A percentile compares a stretch with the other conserved stretches of the same genome.
phyloP scores from a whole-genome alignment of 2,113 vertebrate genomes.

The Cinclus cinclus region DNA sequence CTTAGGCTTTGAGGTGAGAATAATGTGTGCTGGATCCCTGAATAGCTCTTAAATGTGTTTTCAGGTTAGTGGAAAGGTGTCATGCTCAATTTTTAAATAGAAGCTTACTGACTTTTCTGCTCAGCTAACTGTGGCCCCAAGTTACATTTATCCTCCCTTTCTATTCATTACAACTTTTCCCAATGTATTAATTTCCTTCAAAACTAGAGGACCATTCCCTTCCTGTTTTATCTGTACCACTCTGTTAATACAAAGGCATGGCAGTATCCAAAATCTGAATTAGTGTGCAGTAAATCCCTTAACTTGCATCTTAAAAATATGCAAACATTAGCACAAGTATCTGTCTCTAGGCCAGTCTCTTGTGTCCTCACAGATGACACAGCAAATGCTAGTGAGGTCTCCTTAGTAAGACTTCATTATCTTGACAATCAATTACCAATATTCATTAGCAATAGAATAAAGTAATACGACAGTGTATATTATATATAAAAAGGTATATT shows the following conservation, averaged over 20 bases:
- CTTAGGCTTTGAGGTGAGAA: not conserved
- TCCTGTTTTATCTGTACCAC: not conserved
- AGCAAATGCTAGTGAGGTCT: not conserved
- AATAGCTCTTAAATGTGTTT: not conserved
- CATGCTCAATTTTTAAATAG: not conserved
- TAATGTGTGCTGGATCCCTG: not conserved
- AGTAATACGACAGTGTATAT: not conserved
- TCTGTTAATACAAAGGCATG: not conserved
- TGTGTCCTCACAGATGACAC: not conserved
- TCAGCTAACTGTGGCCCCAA: not conserved
- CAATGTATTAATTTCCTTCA: not conserved
- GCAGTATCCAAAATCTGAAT: not conserved
- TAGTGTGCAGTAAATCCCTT: not conserved
- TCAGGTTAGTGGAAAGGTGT: not conserved
- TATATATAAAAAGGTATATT: not conserved
- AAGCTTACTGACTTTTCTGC: not conserved
- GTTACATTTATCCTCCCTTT: accelerated
- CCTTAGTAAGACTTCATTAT: not conserved
- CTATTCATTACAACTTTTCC: not conserved
- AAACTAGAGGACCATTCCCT: not conserved
- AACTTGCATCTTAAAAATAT: not conserved
- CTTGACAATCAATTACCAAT: not conserved
- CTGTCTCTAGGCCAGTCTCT: not conserved
- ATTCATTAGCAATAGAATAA: not conserved
- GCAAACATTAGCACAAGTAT: not conserved